Base-by-base conservation (phyloP, 1,140 invertebrate species). In the Drosophila sturtevanti region DNA sequence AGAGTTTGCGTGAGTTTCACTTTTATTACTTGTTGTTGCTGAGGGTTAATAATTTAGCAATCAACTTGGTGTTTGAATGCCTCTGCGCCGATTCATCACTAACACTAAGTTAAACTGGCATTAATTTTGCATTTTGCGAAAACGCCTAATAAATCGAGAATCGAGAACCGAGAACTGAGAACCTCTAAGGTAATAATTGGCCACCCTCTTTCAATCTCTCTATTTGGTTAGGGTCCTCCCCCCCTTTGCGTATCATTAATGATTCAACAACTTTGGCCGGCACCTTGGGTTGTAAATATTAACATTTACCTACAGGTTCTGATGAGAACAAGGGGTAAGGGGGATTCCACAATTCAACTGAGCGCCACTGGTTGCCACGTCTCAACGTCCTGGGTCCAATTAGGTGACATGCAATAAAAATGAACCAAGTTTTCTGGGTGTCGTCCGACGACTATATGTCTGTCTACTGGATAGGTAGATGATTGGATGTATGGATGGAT, bases 371-470 rank as follows among this genome's bases (percentile, higher is more conserved):
- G 18, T 52, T 22, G 35, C 38, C 59, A 38, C 61, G 6, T 31
- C n/a, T n/a, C n/a, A n/a, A n/a, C 27, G 27, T 41, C 48, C 56
- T 51, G 48, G 18, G 59, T 21, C 64, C 84, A 86, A 86, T 86
- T 86, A 86, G 79, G 64, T 84, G 75, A 82, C 81, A 87, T 89
- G 81, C 81, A 69, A 87, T 56, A 81, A 64, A 48, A 44, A 52
- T 38, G 24, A 44, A 51, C 24, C 34, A 63, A 54, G 27, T 37
- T 68, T 62, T 22, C 51, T 65, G 44, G 56, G 64, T 63, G 27
- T 72, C 64, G 22, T 24, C 22, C 64, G 22, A 3, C 22, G 22
- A 3, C 22, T 24, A 24, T 24, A 0, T 7, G 7, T 44, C 7
- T 44, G 14, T 44, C 14, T 7, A 16, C 6, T 16, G 41, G 41